These are phyloP conservation scores for Meles meles DNA, from an alignment of 2,113 vertebrate genomes.

Conservation along the genomic window DNA sequence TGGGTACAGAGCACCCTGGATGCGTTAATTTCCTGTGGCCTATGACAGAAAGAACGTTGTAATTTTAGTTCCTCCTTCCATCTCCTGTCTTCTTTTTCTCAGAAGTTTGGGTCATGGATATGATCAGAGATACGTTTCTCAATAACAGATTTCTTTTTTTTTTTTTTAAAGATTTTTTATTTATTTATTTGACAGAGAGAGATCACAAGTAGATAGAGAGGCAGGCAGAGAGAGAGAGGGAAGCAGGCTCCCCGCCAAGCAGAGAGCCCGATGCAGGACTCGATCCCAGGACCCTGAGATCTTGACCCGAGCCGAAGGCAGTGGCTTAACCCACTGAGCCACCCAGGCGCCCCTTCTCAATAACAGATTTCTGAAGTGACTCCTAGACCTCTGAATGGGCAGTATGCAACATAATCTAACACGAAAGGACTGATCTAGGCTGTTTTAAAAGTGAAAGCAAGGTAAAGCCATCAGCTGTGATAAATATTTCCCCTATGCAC, in stretches of 20 bases:
- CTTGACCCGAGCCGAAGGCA: no score
- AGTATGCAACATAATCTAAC: background rate
- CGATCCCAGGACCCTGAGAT: no score
- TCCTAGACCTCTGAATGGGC: background rate
- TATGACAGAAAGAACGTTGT: background rate
- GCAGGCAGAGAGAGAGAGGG: no score
- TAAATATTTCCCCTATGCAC: background rate
- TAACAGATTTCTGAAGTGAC: slow-evolving; percentile 17
- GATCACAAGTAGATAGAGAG: no score
- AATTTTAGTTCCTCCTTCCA: background rate
- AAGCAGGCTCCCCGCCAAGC: no score
- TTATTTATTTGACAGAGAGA: no score
- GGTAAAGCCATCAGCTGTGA: background rate
- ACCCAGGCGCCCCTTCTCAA: no score
- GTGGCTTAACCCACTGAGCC: no score
- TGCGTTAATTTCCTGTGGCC: background rate
- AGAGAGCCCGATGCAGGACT: no score
- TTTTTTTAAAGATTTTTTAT: no score
- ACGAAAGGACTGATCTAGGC: background rate
- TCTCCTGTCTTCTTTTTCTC: background rate
- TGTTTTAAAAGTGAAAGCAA: background rate
- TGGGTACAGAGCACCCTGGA: background rate
- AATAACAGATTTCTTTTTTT: background rate
- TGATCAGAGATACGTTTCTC: background rate
- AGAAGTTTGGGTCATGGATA: slow-evolving; percentile 9